Evolutionary conservation across 2,797 vertebrate genomes (phyloP), one percentile per base, ranked within the genome.

Genomic region (Sebastes glaucus): DNA sequence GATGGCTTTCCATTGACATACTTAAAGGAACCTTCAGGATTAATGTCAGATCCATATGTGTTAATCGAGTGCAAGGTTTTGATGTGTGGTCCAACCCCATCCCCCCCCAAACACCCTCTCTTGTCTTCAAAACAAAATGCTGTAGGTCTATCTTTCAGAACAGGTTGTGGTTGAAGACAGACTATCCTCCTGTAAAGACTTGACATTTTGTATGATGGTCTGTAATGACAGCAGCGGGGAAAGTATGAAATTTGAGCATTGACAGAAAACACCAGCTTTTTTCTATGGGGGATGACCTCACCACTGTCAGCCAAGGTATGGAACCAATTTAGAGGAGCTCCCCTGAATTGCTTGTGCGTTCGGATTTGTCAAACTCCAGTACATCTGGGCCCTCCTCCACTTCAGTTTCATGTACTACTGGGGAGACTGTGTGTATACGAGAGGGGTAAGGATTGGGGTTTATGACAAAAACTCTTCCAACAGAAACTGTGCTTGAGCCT

Each of bases 31-130:
- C 87, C 75, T 75, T 85, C 74, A 64, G 78, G 87, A 94, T 93
- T 92, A 93, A 95, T 92, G 93, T 93, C 90, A 91, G 90, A 90
- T 93, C 93, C 92, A 87, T 93, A 85, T 93, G 93, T 93, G 90
- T 92, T 92, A 93, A 93, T 91, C 78, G 69, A 93, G 80, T 84
- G 88, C 75, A 83, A 91, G 91, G 74, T 85, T 91, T 86, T 76
- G 83, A 91, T 88, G 92, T 89, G 88, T 82, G 87, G 90, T 89
- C 86, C 72, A 4, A 0, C 22, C 62, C 66, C 38, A 2, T 42
- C 55, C 63, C 66, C 56, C 67, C 53, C 20, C 49, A 25, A 49
- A 28, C 25, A 23, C 69, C 6, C 4, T 28, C 71, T 66, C 28
- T 46, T 64, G 20, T 82, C 71, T 84, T 57, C 22, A 32, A 77